Percentiles rank a stretch among this genome's conserved stretches.
Conservation (phyloP, 1,140 invertebrate genomes). For the Drosophila sulfurigaster region DNA sequence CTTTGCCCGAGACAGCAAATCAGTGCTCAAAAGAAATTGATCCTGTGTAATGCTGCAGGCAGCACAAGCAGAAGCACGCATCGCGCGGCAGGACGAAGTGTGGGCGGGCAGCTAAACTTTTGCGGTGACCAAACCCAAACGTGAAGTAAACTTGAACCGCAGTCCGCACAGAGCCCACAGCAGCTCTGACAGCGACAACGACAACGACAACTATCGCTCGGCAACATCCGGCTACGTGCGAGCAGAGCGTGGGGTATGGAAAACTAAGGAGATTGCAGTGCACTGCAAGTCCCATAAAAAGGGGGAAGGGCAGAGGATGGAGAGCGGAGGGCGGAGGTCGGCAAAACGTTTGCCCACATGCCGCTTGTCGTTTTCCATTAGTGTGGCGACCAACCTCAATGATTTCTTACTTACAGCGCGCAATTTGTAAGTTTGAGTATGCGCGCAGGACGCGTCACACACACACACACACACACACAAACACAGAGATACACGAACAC, state of each 20-base stretch:
- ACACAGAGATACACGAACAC: slow-evolving; percentile 17
- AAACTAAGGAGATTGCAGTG: slow-evolving; percentile 33
- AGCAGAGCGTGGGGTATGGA: neutral
- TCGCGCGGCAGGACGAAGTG: neutral
- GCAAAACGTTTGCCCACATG: slow-evolving; percentile 71
- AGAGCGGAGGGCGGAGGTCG: slow-evolving; percentile 14
- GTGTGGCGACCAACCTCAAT: slow-evolving; percentile 78
- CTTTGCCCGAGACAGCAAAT: slow-evolving; percentile 35
- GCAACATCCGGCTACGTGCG: slow-evolving; percentile 72
- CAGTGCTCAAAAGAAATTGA: slow-evolving; percentile 61
- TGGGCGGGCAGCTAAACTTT: slow-evolving; percentile 67
- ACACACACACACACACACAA: slow-evolving; percentile 35
- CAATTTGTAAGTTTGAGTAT: slow-evolving; percentile 59
- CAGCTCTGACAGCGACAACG: slow-evolving; percentile 57
- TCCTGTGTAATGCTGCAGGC: slow-evolving; percentile 51
- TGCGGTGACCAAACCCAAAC: slow-evolving; percentile 63
- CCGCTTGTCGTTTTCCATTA: slow-evolving; percentile 79
- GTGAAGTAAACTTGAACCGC: slow-evolving; percentile 57
- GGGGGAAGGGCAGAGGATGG: neutral
- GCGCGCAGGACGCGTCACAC: slow-evolving; percentile 40
- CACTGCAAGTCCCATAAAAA: neutral
- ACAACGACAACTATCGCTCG: slow-evolving; percentile 66
- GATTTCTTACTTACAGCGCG: slow-evolving; percentile 78
- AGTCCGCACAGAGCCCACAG: slow-evolving; percentile 21
- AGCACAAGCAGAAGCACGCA: slow-evolving; percentile 22